Base-by-base conservation (phyloP, 1,140 invertebrate genomes). In the Cyrtorhinus lividipennis region DNA sequence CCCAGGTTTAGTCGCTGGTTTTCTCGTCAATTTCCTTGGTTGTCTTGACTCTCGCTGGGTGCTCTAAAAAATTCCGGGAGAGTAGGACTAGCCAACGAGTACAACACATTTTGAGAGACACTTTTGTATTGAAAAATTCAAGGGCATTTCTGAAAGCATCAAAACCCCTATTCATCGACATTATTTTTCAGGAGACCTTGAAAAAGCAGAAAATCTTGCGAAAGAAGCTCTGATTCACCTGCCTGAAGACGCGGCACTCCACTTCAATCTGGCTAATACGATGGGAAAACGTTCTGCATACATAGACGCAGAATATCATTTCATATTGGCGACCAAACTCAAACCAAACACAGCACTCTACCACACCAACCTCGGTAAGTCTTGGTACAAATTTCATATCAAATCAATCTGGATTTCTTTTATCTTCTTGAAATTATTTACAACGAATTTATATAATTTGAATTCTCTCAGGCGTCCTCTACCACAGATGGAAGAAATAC, bases 401-500 rank as follows among this genome's bases (percentile, higher is more conserved):
- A 20, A 48, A n/a, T n/a, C n/a, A n/a, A n/a, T n/a, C n/a, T n/a
- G n/a, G n/a, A n/a, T n/a, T n/a, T n/a, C n/a, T n/a, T n/a, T n/a
- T n/a, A n/a, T 46, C 48, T 60, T 26, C 59, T 61, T 27, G 53
- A 23, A 27, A 62, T 30, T 8, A 27, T 13, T 61, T 57, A 26
- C 53, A 67, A 45, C 62, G 61, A 65, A 61, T 63, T 67, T 68
- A 5, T 56, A 18, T 18, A 61, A 53, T 1, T 56, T 62, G 15
- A 59, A 61, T 38, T 67, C 68, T 80, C 80, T 45, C 70, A 90
- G 90, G 91, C 65, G 92, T 97, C 24, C 76, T 96, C 0, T 96
- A 95, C 76, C 93, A 97, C 75, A 82, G 90, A 38, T 95, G 91
- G 92, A 86, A 87, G 59, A 91, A 87, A 76, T 78, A 81, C 65